A percentile compares a stretch with the other conserved stretches of the same genome.
These are phyloP conservation scores for Porites australiensis DNA, from an alignment of 64 coral and sea anemone genomes.

Conservation along the genomic window DNA sequence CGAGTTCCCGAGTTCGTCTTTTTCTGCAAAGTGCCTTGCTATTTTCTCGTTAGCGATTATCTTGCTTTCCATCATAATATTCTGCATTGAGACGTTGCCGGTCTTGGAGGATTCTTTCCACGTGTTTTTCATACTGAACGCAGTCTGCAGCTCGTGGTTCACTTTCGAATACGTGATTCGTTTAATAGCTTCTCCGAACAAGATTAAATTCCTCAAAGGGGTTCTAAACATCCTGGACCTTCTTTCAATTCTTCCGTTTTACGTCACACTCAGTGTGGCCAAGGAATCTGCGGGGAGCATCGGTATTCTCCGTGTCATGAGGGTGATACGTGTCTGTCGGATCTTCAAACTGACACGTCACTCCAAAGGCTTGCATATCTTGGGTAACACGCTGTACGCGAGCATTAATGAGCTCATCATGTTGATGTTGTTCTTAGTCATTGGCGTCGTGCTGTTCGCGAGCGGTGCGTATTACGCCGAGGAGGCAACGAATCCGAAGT, in stretches of 20 bases:
- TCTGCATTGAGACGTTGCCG: conserved; percentile 91
- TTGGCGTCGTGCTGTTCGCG: conserved; percentile 90
- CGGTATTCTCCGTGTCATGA: conserved; percentile 83
- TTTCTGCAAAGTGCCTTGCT: conserved; percentile 72
- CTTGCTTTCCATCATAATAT: conserved; percentile 84
- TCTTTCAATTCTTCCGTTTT: conserved; percentile 88
- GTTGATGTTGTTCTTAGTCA: conserved; percentile 88
- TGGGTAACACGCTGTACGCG: conserved; percentile 84
- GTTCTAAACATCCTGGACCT: conserved; percentile 90
- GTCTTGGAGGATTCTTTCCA: conserved; percentile 38
- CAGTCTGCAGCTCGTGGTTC: conserved; percentile 87
- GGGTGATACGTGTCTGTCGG: conserved; percentile 85
- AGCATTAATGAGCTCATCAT: conserved; percentile 91
- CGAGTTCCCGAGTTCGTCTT: conserved; percentile 79
- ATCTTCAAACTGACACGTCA: conserved; percentile 92
- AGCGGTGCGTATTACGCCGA: conserved; percentile 94
- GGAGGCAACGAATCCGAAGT: conserved; percentile 3
- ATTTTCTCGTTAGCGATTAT: conserved; percentile 76
- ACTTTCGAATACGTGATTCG: conserved; percentile 85
- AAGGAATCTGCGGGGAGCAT: conserved; percentile 57
- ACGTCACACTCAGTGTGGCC: conserved; percentile 57
- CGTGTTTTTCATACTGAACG: conserved; percentile 76
- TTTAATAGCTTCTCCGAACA: conserved; percentile 77
- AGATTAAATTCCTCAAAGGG: conserved; percentile 81
- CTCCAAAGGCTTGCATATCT: conserved; percentile 87